These are phyloP conservation scores for Emydocephalus ijimae DNA, from an alignment of 2,113 vertebrate species.

Conservation along the genomic window DNA sequence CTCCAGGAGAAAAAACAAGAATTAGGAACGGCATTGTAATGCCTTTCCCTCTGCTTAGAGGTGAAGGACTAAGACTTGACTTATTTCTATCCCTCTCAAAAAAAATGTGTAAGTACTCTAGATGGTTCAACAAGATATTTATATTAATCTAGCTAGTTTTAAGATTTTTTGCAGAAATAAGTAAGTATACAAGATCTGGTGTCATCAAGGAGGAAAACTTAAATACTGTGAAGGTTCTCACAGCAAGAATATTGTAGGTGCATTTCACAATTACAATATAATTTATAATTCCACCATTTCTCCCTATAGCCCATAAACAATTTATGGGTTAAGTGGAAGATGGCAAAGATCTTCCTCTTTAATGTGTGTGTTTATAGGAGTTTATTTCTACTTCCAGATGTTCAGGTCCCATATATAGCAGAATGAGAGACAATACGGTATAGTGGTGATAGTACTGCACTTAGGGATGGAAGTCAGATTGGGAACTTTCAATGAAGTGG, in stretches of 20 bases:
- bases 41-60: background rate
- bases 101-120: background rate
- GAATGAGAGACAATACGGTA: background rate
- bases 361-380: too few species aligned
- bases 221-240: background rate
- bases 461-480: background rate
- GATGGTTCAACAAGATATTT: background rate
- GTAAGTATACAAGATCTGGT: background rate
- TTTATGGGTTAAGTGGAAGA: background rate
- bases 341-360: slow-evolving; percentile 9
- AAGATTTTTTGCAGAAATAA: background rate
- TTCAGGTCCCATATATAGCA: background rate
- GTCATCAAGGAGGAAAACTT: background rate
- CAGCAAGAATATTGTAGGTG: background rate
- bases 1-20: background rate
- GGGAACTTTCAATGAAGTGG: background rate
- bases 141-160: background rate
- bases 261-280: background rate
- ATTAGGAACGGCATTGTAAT: background rate
- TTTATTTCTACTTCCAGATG: background rate
- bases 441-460: background rate
- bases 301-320: background rate
- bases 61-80: background rate
- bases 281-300: background rate
- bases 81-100: background rate